phyloP scores from a whole-genome alignment of 2,797 vertebrate species.

The Sparidentex hasta region DNA sequence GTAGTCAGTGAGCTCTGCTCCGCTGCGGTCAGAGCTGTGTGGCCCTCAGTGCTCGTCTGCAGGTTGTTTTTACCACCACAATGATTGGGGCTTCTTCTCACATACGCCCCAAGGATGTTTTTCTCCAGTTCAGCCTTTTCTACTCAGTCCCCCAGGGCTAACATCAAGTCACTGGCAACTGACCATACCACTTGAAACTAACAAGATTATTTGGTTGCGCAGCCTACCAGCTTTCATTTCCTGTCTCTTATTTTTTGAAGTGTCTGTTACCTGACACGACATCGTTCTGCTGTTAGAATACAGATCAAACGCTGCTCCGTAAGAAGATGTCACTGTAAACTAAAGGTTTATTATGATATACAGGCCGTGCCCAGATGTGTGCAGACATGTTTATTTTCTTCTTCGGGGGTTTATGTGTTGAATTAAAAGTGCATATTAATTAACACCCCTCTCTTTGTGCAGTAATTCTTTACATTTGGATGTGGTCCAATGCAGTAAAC shows the following conservation, averaged over 20 bases:
- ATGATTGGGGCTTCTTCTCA: slow-evolving; percentile 66
- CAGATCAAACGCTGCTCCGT: slow-evolving; percentile 36
- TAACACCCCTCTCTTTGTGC: slow-evolving; percentile 61
- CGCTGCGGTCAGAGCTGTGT: slow-evolving; percentile 62
- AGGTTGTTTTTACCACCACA: slow-evolving; percentile 75
- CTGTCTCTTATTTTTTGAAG: slow-evolving; percentile 29
- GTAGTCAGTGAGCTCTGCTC: slow-evolving; percentile 67
- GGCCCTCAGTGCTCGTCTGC: slow-evolving; percentile 72
- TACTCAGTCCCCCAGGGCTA: slow-evolving; percentile 74
- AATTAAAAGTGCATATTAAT: slow-evolving; percentile 75
- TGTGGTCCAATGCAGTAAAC: slow-evolving; percentile 72
- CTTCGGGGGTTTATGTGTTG: slow-evolving; percentile 67
- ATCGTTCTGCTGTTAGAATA: slow-evolving; percentile 14
- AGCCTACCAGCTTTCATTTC: slow-evolving; percentile 21
- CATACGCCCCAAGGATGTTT: slow-evolving; percentile 78
- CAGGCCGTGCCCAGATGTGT: slow-evolving; percentile 35
- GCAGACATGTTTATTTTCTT: slow-evolving; percentile 70
- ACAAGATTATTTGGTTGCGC: slow-evolving; percentile 75
- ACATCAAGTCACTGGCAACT: slow-evolving; percentile 80
- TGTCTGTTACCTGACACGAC: slow-evolving; percentile 22
- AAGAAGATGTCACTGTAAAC: slow-evolving; percentile 35
- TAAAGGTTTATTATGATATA: slow-evolving; percentile 59
- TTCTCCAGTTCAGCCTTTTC: slow-evolving; percentile 75
- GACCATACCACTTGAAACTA: slow-evolving; percentile 77
- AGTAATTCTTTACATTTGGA: slow-evolving; percentile 71